Evolutionary conservation across 2,888 invertebrate species (phyloP).

Genomic region (Synergus itoensis): DNA sequence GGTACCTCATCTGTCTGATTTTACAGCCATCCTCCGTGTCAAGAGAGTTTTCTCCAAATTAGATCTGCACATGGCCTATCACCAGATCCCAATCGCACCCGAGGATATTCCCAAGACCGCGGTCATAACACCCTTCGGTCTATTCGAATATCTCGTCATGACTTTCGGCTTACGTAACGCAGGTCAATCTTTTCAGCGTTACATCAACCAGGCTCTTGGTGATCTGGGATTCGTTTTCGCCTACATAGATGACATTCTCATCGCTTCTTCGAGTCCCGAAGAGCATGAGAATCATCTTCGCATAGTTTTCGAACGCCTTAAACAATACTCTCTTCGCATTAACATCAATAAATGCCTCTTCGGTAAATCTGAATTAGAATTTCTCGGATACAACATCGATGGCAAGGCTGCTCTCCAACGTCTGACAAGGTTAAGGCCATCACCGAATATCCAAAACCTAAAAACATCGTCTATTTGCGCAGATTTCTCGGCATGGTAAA

Average conservation of each 20-base stretch:
- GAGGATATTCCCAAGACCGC: not conserved
- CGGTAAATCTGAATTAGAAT: not conserved
- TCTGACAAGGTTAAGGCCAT: too few relatives aligned
- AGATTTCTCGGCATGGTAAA: too few relatives aligned
- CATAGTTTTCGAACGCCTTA: not conserved
- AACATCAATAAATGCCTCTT: not conserved
- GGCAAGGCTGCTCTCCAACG: not conserved
- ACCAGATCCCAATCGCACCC: not conserved
- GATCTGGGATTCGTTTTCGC: not conserved
- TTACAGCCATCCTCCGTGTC: not conserved
- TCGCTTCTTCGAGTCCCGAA: not conserved
- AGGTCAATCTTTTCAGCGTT: not conserved
- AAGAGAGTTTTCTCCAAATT: not conserved
- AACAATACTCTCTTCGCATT: not conserved
- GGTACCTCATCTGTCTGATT: not conserved
- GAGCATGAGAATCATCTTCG: not conserved
- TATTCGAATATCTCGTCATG: not conserved
- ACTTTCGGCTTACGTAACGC: not conserved
- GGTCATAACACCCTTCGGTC: not conserved
- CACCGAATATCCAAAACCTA: too few relatives aligned
- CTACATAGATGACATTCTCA: not conserved
- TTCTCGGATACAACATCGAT: not conserved
- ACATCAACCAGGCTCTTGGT: too few relatives aligned
- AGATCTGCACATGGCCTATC: not conserved
- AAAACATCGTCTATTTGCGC: too few relatives aligned